Evolutionary conservation across 2,888 invertebrate species (phyloP).

Genomic region (Drosophila paramelanica): DNA sequence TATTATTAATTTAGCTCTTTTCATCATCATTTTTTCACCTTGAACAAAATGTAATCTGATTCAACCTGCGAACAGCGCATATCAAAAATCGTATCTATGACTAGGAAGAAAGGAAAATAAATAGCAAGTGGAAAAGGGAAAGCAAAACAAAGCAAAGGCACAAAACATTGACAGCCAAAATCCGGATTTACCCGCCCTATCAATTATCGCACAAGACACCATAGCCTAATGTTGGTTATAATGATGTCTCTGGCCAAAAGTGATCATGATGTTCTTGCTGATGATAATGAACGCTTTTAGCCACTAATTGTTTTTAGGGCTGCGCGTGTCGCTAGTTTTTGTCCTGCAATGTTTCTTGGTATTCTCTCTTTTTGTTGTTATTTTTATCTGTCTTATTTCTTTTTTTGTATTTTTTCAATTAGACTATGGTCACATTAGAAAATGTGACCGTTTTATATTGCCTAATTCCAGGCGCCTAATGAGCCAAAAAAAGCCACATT

Average conservation of each 20-base stretch:
- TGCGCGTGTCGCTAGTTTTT: slow-evolving; percentile 31
- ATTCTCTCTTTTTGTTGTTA: slow-evolving; percentile 6
- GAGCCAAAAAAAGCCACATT: slow-evolving; percentile 58
- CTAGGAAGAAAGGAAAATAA: slow-evolving; percentile 13
- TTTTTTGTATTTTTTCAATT: slow-evolving; percentile 20
- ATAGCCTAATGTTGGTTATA: slow-evolving; percentile 18
- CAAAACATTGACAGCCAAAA: slow-evolving; percentile 28
- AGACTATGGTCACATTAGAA: slow-evolving; percentile 21
- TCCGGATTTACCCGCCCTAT: slow-evolving; percentile 3
- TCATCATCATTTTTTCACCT: neutral
- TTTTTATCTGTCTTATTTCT: slow-evolving; percentile 12
- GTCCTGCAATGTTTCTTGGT: slow-evolving; percentile 8
- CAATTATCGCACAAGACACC: slow-evolving; percentile 26
- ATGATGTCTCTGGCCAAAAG: slow-evolving; percentile 1
- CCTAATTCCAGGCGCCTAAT: slow-evolving; percentile 60
- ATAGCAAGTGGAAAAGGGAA: neutral
- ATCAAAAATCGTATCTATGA: slow-evolving; percentile 11
- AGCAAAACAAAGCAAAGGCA: slow-evolving; percentile 5
- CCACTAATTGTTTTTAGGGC: slow-evolving; percentile 36
- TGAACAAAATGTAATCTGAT: slow-evolving; percentile 27
- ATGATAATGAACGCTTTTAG: slow-evolving; percentile 11
- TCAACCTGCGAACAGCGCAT: slow-evolving; percentile 2
- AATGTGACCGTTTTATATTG: slow-evolving; percentile 34
- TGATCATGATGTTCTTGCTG: neutral
- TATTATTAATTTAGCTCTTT: neutral